phyloP scores from a whole-genome alignment of 2,797 vertebrate species.

The Picus viridis region DNA sequence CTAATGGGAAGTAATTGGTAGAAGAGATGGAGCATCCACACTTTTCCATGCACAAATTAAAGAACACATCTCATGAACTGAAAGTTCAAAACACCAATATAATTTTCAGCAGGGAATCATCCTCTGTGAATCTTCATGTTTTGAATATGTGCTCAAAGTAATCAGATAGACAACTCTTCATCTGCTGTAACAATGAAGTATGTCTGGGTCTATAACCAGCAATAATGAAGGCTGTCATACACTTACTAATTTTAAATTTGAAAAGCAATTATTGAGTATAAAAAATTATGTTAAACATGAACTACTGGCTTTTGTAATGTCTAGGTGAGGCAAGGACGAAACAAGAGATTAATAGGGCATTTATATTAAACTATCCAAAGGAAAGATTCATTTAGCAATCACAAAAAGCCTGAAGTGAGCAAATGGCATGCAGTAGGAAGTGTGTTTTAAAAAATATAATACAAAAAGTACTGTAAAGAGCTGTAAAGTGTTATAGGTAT shows the following conservation, averaged over 20 bases:
- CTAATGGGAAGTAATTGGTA: neutral
- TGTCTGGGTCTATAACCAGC: neutral
- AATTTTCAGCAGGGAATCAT: neutral
- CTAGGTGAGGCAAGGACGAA: neutral
- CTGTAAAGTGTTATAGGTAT: neutral
- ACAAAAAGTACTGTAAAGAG: constrained; percentile 13
- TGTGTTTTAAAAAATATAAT: constrained; percentile 7
- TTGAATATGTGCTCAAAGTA: neutral
- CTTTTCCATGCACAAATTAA: neutral
- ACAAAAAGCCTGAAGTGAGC: neutral
- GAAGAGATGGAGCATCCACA: neutral
- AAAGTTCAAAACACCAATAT: neutral
- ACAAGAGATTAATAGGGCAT: neutral
- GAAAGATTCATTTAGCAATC: neutral
- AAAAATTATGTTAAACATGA: neutral
- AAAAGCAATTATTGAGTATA: neutral
- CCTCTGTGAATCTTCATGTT: neutral
- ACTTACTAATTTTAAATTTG: neutral
- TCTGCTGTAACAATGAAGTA: neutral
- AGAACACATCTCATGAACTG: neutral
- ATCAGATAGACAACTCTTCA: neutral
- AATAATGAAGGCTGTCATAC: neutral
- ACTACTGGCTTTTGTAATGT: neutral
- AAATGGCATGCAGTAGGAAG: neutral
- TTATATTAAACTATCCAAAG: neutral